These are phyloP conservation scores for Elachura formosa DNA, from an alignment of 2,113 vertebrate genomes.

Conservation along the genomic window DNA sequence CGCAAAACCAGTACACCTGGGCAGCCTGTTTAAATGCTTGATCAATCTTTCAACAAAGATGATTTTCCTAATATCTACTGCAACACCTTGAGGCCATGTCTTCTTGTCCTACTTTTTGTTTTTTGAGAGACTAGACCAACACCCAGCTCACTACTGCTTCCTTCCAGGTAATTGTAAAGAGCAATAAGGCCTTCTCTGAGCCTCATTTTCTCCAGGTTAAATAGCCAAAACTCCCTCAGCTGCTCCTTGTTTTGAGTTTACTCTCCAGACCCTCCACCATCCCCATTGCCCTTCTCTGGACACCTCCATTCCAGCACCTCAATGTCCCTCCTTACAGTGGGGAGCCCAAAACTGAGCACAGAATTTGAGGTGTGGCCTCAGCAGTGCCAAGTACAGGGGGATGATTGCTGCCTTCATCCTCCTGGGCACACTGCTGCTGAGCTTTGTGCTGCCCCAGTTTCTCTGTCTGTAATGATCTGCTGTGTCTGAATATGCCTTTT, in stretches of 20 bases:
- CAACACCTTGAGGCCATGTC: not conserved
- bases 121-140: not conserved
- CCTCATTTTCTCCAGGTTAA: not conserved
- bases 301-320: not conserved
- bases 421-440: not conserved
- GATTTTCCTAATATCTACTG: not conserved
- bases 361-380: not conserved
- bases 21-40: not conserved
- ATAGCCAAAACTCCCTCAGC: not conserved
- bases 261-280: not conserved
- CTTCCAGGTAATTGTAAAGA: not conserved
- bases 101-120: not conserved
- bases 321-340: too few relatives aligned
- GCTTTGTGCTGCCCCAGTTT: not conserved
- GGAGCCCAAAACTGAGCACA: not conserved
- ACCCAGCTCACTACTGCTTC: not conserved
- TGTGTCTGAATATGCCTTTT: not conserved
- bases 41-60: not conserved
- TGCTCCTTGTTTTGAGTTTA: fast-evolving
- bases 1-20: not conserved
- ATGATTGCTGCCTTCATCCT: not conserved
- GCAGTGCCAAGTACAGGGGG: not conserved
- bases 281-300: not conserved
- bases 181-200: fast-evolving
- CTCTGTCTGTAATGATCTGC: not conserved